Base-by-base conservation (phyloP, 2,113 vertebrate species). In the Promerops cafer region DNA sequence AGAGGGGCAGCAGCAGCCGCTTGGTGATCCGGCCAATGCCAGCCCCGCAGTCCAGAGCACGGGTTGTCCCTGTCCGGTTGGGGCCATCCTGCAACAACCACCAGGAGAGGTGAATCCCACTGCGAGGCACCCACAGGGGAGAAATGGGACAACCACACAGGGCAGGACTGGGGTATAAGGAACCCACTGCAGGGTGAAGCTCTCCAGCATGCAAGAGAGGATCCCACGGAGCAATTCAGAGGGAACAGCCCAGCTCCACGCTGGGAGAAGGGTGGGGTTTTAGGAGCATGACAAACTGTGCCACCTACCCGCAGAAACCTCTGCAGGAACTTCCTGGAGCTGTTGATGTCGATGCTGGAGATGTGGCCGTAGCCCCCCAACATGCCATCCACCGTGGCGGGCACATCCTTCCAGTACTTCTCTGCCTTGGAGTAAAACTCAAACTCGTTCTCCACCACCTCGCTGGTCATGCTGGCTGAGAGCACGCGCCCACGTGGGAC, bases 1-100 rank as follows among this genome's bases (percentile, higher is more conserved):
- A 99, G 45, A 99, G 98, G 0, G 99, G 99, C 94, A 99, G 96
- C 79, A 99, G 98, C 64, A 99, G 97, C 2, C 99, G 97, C 95
- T 99, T 99, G 94, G 98, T 99, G 98, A 99, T 99, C 53, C 99
- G 97, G 7, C 99, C 99, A 0, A 99, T 99, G 70, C 99, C 99
- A 0, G 99, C 99, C 0, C 99, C 99, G 0, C 99, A 99, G 98
- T 99, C 99, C 97, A 99, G 98, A 22, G 99, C 99, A 0, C 98
- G 98, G 28, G 97, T 96, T 0, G 97, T 97, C 3, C 98, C 98
- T 0, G 98, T 99, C 97, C 98, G 98, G 88, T 98, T 98, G 4
- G 99, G 98, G 0, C 98, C 98, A 4, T 99, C 99, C 99, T 99
- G 68, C 54, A 96, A 78, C 15, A 16, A 76, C 22, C 53, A 37